phyloP scores from a whole-genome alignment of 92 coral and sea anemone genomes.

The Paragorgia papillata region DNA sequence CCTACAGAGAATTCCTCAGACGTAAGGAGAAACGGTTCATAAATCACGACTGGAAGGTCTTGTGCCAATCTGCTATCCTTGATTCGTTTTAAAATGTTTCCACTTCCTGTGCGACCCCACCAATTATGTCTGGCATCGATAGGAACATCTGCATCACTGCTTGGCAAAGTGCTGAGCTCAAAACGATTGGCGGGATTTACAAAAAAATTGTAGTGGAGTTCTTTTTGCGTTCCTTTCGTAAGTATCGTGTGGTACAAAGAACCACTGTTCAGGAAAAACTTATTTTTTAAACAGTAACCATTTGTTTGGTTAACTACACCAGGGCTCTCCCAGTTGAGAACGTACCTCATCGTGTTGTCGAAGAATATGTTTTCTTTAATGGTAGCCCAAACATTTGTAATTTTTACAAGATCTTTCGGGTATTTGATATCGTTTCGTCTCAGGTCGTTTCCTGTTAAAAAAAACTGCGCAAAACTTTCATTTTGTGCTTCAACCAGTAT shows the following conservation, averaged over 20 bases:
- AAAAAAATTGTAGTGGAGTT: conserved; percentile 40
- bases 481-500: background rate
- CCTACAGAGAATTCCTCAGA: conserved; percentile 38
- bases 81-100: conserved; percentile 36
- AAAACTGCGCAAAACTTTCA: background rate
- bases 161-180: conserved; percentile 42
- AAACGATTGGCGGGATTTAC: conserved; percentile 56
- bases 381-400: background rate
- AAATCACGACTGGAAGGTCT: conserved; percentile 52
- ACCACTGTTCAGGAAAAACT: conserved; percentile 20
- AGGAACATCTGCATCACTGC: background rate
- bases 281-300: background rate
- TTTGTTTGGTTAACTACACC: background rate
- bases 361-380: conserved; percentile 15
- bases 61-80: conserved; percentile 42
- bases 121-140: conserved; percentile 59
- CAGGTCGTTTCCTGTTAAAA: conserved; percentile 29
- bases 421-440: conserved; percentile 3
- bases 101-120: conserved; percentile 51
- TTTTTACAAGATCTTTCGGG: conserved; percentile 1
- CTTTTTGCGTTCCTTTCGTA: background rate
- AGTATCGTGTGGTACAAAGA: conserved; percentile 24
- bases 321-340: background rate
- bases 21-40: conserved; percentile 46
- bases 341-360: conserved; percentile 23